phyloP scores from a whole-genome alignment of 2,888 invertebrate genomes.

The Plebejus anna region DNA sequence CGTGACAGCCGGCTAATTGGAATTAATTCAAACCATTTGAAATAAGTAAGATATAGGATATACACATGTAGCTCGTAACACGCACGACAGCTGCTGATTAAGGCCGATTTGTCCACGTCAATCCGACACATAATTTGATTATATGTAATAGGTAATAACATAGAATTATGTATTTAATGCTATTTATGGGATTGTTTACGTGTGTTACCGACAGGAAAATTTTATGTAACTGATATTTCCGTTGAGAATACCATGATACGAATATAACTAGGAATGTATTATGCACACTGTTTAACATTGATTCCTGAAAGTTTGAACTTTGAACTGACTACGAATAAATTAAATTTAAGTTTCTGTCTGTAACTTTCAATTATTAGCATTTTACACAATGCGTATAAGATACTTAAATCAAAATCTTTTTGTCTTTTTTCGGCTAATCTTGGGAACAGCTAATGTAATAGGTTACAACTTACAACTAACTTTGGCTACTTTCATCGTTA shows the following conservation, averaged over 20 bases:
- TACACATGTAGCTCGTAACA: slow-evolving; percentile 32
- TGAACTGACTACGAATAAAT: no score
- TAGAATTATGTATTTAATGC: not conserved
- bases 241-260: not conserved
- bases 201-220: slow-evolving; percentile 9
- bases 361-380: no score
- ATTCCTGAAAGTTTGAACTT: not conserved
- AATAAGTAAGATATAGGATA: slow-evolving; percentile 35
- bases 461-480: no score
- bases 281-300: not conserved
- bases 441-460: no score
- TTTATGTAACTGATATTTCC: not conserved
- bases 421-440: no score
- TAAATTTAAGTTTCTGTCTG: no score
- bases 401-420: no score
- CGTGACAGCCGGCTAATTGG: not conserved
- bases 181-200: slow-evolving; percentile 3
- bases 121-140: slow-evolving; percentile 4
- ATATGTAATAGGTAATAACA: slow-evolving; percentile 3
- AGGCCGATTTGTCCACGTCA: slow-evolving; percentile 22
- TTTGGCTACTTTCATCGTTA: no score
- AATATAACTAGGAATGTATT: not conserved
- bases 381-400: no score
- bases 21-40: slow-evolving; percentile 31
- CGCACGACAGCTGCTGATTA: slow-evolving; percentile 35